Percentiles rank a stretch among this genome's conserved stretches.
These are phyloP conservation scores for Tetranychus truncatus DNA, from an alignment of 2,888 invertebrate genomes.

Conservation along the genomic window DNA sequence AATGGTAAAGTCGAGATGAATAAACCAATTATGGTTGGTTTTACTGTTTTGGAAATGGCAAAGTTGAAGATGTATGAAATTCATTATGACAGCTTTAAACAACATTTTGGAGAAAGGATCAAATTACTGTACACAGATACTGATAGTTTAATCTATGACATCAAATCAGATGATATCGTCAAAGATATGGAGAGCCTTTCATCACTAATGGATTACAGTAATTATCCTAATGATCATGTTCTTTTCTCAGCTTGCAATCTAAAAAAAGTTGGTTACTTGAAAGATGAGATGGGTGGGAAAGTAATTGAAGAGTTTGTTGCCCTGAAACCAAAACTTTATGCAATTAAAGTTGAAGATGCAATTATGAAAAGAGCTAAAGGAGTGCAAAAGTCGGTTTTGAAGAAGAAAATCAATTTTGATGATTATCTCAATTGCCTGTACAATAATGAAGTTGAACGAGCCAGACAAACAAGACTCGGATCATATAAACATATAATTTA, in stretches of 20 bases:
- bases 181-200: not conserved
- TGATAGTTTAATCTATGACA: not conserved
- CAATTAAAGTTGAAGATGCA: not conserved
- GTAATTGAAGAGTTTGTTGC: constrained; percentile 29
- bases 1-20: constrained; percentile 22
- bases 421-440: not conserved
- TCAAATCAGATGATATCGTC: not conserved
- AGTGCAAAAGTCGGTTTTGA: not conserved
- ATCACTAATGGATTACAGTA: not conserved
- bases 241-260: constrained; percentile 20
- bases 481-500: not conserved
- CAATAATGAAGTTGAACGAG: not conserved
- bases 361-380: not conserved
- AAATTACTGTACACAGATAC: not conserved
- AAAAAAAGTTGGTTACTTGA: constrained; percentile 30
- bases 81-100: not conserved
- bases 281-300: constrained; percentile 29
- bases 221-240: not conserved
- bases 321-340: constrained; percentile 21
- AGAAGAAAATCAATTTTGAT: not conserved
- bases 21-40: constrained; percentile 28
- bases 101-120: not conserved
- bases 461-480: not conserved
- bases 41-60: constrained; percentile 28
- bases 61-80: constrained; percentile 22